Percentiles rank a stretch among this genome's conserved stretches.
These are phyloP conservation scores for Rhyacophila brunnea DNA, from an alignment of 1,140 invertebrate species.

Conservation along the genomic window DNA sequence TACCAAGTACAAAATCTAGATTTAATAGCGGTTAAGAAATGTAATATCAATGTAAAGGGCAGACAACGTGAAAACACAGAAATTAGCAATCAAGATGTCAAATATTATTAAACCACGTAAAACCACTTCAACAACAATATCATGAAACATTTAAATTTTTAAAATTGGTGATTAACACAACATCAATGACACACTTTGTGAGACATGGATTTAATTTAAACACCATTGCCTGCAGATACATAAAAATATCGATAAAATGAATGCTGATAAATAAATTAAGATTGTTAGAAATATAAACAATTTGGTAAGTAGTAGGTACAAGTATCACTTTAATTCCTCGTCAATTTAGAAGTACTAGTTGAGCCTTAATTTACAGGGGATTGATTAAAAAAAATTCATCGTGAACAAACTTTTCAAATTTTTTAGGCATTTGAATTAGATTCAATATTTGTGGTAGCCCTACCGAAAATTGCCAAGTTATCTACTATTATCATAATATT, in stretches of 20 bases:
- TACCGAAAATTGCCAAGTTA: no score
- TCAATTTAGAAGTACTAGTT: no score
- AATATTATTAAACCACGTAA: background rate
- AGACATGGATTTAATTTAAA: conserved; percentile 14
- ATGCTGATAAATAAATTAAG: background rate
- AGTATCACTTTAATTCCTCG: no score
- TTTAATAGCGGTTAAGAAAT: background rate
- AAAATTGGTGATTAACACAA: conserved; percentile 19
- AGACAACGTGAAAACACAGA: background rate
- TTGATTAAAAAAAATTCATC: no score
- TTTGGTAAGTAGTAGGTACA: no score
- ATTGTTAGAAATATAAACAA: background rate
- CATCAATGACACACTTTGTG: conserved; percentile 24
- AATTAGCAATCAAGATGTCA: background rate
- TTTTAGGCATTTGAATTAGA: no score
- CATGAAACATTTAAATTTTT: conserved; percentile 14
- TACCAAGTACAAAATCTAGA: no score
- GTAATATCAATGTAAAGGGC: background rate
- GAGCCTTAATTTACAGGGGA: no score
- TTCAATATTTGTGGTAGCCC: no score
- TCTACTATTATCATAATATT: no score
- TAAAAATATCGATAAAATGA: background rate
- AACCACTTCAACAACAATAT: conserved; percentile 16
- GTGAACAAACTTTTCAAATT: no score
- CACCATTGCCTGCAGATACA: conserved; percentile 13